These are phyloP conservation scores for Periplaneta americana DNA, from an alignment of 1,140 invertebrate species.

Conservation along the genomic window DNA sequence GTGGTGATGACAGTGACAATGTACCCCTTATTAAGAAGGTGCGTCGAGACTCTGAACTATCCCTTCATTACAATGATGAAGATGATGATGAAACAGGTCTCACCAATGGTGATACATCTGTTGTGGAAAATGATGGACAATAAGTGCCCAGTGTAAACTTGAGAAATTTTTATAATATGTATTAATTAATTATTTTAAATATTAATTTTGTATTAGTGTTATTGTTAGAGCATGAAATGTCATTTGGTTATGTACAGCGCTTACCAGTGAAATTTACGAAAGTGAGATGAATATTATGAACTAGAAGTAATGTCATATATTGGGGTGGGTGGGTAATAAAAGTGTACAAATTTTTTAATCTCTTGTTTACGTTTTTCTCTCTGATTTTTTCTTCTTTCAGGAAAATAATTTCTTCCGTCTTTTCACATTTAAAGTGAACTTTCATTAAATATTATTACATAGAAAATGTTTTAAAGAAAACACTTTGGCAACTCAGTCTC, in stretches of 20 bases:
- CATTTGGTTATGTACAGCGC: neutral
- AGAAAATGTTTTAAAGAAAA: no score
- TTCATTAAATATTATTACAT: no score
- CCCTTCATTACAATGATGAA: conserved; percentile 61
- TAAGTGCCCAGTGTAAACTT: neutral
- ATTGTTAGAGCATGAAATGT: neutral
- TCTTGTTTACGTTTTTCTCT: neutral
- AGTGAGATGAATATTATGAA: neutral
- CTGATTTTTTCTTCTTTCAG: neutral
- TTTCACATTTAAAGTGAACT: no score
- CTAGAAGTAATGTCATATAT: neutral
- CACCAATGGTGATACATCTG: neutral
- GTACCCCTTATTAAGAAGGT: conserved; percentile 49
- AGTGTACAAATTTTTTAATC: neutral
- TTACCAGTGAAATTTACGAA: neutral
- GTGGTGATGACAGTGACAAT: conserved; percentile 42
- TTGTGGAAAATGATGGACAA: neutral
- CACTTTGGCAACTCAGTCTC: no score
- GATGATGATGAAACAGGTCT: conserved; percentile 13
- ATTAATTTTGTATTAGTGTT: neutral
- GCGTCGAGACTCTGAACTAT: conserved; percentile 58
- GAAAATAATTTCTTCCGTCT: no score
- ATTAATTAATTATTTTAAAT: neutral
- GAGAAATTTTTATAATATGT: neutral
- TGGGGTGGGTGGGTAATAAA: neutral